Conservation (phyloP, 1,140 invertebrate genomes). For the Drosophila sechellia region DNA sequence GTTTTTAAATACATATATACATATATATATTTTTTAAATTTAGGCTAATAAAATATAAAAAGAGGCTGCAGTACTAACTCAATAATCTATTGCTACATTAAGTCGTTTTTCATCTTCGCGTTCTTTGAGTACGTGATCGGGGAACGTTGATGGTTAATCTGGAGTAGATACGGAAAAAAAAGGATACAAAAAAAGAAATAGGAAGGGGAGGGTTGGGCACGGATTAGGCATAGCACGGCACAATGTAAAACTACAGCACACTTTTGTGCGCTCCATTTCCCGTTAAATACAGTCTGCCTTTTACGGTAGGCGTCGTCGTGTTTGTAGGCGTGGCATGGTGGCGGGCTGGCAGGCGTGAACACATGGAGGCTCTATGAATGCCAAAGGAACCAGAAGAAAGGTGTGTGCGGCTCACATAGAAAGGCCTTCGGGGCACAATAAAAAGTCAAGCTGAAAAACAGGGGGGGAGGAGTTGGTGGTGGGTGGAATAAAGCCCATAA, state of each 20-base stretch:
- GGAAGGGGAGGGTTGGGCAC: too few relatives aligned
- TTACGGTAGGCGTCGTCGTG: background rate
- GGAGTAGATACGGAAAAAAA: background rate
- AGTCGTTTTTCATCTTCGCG: too few relatives aligned
- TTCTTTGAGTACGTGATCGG: too few relatives aligned
- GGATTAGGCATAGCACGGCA: constrained; percentile 34
- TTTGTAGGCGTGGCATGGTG: background rate
- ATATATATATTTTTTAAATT: too few relatives aligned
- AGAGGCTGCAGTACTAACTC: too few relatives aligned
- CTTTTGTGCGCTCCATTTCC: constrained; percentile 47
- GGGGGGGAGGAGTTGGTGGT: background rate
- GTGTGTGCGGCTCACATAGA: constrained; percentile 10
- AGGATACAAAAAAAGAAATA: background rate
- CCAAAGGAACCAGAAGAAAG: background rate
- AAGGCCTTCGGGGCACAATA: constrained; percentile 54
- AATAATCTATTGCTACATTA: too few relatives aligned
- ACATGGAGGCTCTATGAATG: constrained; percentile 5
- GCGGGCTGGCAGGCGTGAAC: background rate
- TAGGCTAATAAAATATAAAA: too few relatives aligned
- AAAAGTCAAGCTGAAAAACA: background rate
- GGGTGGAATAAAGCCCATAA: constrained; percentile 26
- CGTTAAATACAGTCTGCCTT: constrained; percentile 28
- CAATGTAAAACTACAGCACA: constrained; percentile 47
- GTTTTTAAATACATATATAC: too few relatives aligned
- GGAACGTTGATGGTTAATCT: background rate